phyloP scores from a whole-genome alignment of 2,113 vertebrate genomes.

The Psammodynastes pulverulentus region DNA sequence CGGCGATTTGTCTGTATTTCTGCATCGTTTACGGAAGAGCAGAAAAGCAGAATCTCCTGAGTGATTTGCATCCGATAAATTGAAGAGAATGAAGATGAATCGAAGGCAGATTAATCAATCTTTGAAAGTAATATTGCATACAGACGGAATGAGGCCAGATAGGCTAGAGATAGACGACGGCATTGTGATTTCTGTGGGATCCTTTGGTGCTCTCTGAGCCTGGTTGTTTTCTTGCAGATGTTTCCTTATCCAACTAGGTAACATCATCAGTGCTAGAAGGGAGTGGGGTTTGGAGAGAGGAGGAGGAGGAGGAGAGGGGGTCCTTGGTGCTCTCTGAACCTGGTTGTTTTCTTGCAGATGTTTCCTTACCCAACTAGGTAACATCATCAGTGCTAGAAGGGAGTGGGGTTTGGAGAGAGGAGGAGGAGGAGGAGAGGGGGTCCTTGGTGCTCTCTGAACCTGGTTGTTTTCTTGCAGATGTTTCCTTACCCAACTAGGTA shows the following conservation, averaged over 20 bases:
- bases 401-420: no score
- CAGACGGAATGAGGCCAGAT: background rate
- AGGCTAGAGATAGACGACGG: background rate
- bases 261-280: no score
- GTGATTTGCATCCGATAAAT: background rate
- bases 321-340: no score
- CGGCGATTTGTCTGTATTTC: slow-evolving; percentile 33
- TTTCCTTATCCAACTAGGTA: background rate
- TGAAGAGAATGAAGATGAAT: background rate
- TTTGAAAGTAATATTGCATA: background rate
- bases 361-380: no score
- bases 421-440: no score
- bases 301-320: no score
- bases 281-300: background rate
- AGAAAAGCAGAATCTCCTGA: background rate
- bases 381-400: no score
- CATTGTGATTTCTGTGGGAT: background rate
- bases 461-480: no score
- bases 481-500: no score
- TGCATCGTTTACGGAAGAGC: background rate
- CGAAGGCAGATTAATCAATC: background rate
- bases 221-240: background rate
- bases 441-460: no score
- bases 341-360: no score
- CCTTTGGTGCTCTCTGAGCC: background rate